These are phyloP conservation scores for Centropyge bicolor DNA, from an alignment of 2,797 vertebrate species.

Conservation along the genomic window DNA sequence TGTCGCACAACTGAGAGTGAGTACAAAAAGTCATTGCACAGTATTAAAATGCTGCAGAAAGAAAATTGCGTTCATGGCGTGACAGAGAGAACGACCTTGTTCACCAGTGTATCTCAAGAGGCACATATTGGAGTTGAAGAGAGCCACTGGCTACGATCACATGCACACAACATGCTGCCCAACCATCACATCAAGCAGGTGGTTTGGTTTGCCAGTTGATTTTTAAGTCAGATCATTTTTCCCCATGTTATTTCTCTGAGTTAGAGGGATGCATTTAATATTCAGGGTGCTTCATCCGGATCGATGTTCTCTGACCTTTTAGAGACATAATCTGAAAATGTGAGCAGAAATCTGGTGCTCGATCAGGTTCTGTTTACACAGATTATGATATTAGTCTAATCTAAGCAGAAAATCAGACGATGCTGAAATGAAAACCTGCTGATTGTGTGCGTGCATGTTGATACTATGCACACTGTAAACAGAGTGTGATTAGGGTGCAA, in stretches of 20 bases:
- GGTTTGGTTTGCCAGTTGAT: not conserved
- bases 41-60: conserved; percentile 44
- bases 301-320: conserved; percentile 17
- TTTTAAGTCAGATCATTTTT: not conserved
- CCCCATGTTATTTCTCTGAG: not conserved
- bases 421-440: not conserved
- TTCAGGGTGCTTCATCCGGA: conserved; percentile 7
- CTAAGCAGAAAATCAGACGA: not conserved
- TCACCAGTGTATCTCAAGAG: conserved; percentile 68
- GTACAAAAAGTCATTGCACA: conserved; percentile 55
- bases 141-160: conserved; percentile 34
- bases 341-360: not conserved
- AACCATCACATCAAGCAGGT: not conserved
- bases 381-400: not conserved
- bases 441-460: conserved; percentile 7
- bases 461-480: conserved; percentile 21
- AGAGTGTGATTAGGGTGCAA: conserved; percentile 16
- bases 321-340: not conserved
- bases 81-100: conserved; percentile 55
- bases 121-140: conserved; percentile 64
- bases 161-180: conserved; percentile 32
- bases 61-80: conserved; percentile 52
- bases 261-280: not conserved
- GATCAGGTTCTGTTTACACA: not conserved
- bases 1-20: conserved; percentile 14